These are phyloP conservation scores for Desmodus rotundus DNA, from an alignment of 2,113 vertebrate genomes.

Conservation along the genomic window DNA sequence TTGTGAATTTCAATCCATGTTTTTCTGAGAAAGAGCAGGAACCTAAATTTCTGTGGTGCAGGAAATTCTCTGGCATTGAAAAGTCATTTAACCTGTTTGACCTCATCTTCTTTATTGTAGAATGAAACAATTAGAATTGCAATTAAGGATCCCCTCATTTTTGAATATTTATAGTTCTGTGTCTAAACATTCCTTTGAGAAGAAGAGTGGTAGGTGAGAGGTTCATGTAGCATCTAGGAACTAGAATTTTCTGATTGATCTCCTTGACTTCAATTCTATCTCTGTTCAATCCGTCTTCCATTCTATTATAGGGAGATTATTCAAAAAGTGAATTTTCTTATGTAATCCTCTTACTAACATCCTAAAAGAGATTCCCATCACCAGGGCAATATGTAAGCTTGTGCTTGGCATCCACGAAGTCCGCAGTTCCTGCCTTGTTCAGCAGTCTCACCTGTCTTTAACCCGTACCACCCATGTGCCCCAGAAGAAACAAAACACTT, in stretches of 20 bases:
- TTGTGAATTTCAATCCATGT: neutral
- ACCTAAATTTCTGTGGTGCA: neutral
- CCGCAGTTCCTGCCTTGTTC: neutral
- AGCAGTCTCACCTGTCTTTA: neutral
- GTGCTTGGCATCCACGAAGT: neutral
- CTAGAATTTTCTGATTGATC: neutral
- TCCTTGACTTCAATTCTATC: neutral
- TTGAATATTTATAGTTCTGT: neutral
- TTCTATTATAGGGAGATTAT: neutral
- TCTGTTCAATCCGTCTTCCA: neutral
- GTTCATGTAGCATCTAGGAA: neutral
- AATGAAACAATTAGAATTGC: neutral
- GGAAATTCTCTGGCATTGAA: neutral
- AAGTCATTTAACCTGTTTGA: conserved; percentile 18
- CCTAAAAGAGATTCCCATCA: neutral
- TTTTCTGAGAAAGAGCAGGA: neutral
- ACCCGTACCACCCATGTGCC: neutral
- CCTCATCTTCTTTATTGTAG: neutral
- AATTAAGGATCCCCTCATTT: neutral
- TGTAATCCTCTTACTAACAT: neutral
- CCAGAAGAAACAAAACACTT: neutral
- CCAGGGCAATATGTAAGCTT: neutral
- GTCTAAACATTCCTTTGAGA: neutral
- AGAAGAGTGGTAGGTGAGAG: neutral
- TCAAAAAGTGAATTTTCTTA: neutral